These are phyloP conservation scores for Mormyrus hasselquistii DNA, from an alignment of 2,797 vertebrate genomes.

Conservation along the genomic window DNA sequence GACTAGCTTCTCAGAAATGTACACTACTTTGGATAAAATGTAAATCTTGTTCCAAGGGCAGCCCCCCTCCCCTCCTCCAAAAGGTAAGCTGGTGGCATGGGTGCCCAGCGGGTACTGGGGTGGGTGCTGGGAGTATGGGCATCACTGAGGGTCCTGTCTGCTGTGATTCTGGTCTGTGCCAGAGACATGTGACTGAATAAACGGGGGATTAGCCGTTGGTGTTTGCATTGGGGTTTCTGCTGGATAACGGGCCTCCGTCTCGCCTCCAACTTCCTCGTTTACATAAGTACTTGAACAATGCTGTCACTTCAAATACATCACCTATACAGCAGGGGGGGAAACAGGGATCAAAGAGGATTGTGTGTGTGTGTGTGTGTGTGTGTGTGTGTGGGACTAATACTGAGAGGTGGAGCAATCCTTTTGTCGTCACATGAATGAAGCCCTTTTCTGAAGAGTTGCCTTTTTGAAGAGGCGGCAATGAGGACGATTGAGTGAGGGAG, in stretches of 20 bases:
- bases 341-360: neutral
- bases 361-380: neutral
- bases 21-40: neutral
- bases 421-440: slow-evolving; percentile 10
- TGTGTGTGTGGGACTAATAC: neutral
- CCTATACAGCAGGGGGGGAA: neutral
- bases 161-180: slow-evolving; percentile 6
- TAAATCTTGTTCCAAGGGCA: neutral
- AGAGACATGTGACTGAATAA: neutral
- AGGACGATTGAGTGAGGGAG: slow-evolving; percentile 11
- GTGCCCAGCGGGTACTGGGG: neutral
- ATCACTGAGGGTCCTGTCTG: neutral
- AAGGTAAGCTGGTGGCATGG: neutral
- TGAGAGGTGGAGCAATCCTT: slow-evolving; percentile 9
- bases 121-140: neutral
- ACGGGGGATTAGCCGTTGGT: neutral
- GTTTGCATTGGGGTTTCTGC: neutral
- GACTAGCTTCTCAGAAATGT: neutral
- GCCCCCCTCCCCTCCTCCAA: neutral
- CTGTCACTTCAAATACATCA: slow-evolving; percentile 18
- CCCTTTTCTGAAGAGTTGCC: slow-evolving; percentile 1
- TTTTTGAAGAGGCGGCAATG: slow-evolving; percentile 9
- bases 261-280: neutral
- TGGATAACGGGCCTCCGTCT: neutral
- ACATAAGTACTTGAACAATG: neutral